Conservation (phyloP, 35 echinoderm and acorn worm species). For the Strongylocentrotus purpuratus region DNA sequence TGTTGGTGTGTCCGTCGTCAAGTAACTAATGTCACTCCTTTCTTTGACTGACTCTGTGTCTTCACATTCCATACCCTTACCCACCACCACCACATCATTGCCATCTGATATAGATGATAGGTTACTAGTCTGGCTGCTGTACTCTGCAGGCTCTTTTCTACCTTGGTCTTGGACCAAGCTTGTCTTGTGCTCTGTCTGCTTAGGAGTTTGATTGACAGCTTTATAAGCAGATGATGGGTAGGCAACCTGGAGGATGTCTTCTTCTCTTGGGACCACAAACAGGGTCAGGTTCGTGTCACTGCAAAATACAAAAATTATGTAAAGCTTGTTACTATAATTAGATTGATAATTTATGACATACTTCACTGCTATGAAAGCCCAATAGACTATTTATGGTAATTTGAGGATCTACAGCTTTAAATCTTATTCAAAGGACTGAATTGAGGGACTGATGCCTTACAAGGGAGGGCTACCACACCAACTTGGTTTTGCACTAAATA, state of each 20-base stretch:
- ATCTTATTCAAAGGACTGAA: no score
- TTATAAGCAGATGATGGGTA: conserved; percentile 87
- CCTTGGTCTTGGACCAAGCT: not conserved
- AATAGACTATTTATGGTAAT: no score
- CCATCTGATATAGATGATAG: conserved; percentile 55
- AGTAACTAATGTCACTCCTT: conserved; percentile 29
- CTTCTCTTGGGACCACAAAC: conserved; percentile 86
- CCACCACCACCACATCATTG: conserved; percentile 70
- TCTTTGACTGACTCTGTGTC: conserved; percentile 44
- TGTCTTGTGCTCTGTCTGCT: not conserved
- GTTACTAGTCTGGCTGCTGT: not conserved
- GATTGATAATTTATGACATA: no score
- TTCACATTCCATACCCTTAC: conserved; percentile 39
- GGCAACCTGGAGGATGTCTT: conserved; percentile 95
- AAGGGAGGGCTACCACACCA: no score
- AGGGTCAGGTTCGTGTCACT: conserved; percentile 71
- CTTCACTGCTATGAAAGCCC: no score
- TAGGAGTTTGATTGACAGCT: conserved; percentile 21
- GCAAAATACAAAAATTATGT: conserved; percentile 36
- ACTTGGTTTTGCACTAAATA: no score
- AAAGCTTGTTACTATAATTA: no score
- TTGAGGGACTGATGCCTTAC: no score
- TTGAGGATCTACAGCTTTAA: no score
- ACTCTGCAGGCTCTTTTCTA: not conserved
- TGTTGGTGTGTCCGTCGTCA: not conserved